Evolutionary conservation across 1,140 invertebrate species (phyloP), one percentile per base, ranked within the genome.

Genomic region (Homalodisca vitripennis): DNA sequence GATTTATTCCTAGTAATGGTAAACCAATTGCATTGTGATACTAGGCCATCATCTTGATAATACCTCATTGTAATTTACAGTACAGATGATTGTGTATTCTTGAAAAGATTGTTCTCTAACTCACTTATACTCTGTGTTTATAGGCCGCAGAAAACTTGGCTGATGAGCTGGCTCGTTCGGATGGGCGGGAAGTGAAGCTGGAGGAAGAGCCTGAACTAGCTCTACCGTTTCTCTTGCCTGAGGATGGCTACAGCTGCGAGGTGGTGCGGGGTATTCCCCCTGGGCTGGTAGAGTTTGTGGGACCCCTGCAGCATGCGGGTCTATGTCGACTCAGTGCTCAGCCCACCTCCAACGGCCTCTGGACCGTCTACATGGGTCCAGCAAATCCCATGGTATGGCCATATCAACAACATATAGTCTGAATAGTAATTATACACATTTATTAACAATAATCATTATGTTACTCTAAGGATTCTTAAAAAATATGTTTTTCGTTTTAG

Each of bases 231-330:
- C 81, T 99, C 3, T 83, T 99, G 14, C 98, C 98, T 0, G 95
- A 98, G 77, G 97, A 99, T 82, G 97, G 97, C 14, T 99, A 98
- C 82, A 97, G 95, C 76, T 97, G 95, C 81, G 97, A 99, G 82
- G 93, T 98, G 47, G 93, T 97, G 55, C 84, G 92, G 63, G 95
- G 95, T 32, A 89, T 97, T 55, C 96, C 96, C 22, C 89, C 90
- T n/a, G 74, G 73, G 0, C 82, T 98, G 26, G 89, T 92, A 0
- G 96, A 98, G 78, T 98, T 98, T 78, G 81, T 98, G 26, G 87
- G 90, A 66, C 94, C 94, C 1, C 82, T 98, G 24, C 91, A 95
- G 78, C 87, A 89, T 57, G 89, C 90, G 55, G 92, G 93, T 6
- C 84, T 98, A 30, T 98, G 96, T 78, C 85, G 93, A 2, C 85